Base-by-base conservation (phyloP, 1,140 invertebrate genomes). In the Microplitis demolitor region DNA sequence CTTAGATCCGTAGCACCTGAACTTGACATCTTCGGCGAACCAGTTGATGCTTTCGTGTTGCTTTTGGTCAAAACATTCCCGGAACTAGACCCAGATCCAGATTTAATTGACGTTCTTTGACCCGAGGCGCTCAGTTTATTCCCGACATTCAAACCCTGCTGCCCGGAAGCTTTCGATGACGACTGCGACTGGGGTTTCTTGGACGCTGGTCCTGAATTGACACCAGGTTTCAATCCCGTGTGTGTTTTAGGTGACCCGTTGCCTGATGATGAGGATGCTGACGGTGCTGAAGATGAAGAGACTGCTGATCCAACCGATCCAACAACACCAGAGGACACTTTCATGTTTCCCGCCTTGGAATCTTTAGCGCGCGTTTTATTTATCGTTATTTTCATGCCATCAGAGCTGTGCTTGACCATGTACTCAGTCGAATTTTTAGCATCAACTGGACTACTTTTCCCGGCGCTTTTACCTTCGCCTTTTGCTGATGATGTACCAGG, bases 341-440 rank as follows among this genome's bases (percentile, higher is more conserved):
- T 79, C 0, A 73, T 80, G 76, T 80, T 79, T 69, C 87, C 85
- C 5, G 86, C 87, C 13, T 89, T 90, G 0, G 87, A 90, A 39
- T 91, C 90, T 71, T 92, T 92, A n/a, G 90, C 91, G 69, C 91
- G 88, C 1, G 94, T 94, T 87, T 96, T 96, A 78, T 96, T 96
- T 6, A 96, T 95, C 0, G 94, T 97, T 9, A 97, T 90, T 82
- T 96, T 97, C 84, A 96, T 94, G 0, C 94, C 95, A 78, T 95
- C 94, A 1, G 91, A 92, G 76, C 93, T 94, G 39, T 91, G 92
- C 78, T 95, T 95, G 0, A 95, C 92, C 91, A 95, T 95, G 77
- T 96, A 97, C 77, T 96, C 95, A 1, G 91, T 91, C 2, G 88
- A 85, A 80, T 92, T 93, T 85, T 94, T 94, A 61, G 85, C 88